Percentiles rank a stretch among this genome's conserved stretches.
Evolutionary conservation across 2,113 vertebrate genomes (phyloP).

Genomic region (Rafetus swinhoei): DNA sequence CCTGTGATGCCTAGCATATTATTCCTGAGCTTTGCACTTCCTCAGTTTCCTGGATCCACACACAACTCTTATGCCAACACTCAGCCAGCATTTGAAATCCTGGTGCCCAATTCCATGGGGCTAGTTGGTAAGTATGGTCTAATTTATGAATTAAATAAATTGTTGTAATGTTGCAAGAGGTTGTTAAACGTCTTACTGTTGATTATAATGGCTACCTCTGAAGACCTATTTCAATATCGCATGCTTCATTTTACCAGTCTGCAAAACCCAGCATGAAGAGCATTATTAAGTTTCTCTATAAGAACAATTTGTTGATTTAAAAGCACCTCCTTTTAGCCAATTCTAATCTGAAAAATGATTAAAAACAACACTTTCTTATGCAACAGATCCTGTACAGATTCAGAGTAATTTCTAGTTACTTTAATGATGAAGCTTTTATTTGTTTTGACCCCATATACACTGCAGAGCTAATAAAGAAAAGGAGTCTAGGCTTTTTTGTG

Average conservation of each 20-base stretch:
- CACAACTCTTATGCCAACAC: background rate
- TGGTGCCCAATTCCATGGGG: fast-evolving
- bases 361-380: background rate
- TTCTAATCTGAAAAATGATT: background rate
- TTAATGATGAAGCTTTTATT: background rate
- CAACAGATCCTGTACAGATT: background rate
- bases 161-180: background rate
- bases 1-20: conserved; percentile 2
- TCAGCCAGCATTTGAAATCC: fast-evolving
- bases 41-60: background rate
- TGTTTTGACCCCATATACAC: background rate
- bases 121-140: background rate
- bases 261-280: background rate
- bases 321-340: background rate
- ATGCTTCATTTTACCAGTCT: background rate
- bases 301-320: background rate
- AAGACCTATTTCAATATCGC: background rate
- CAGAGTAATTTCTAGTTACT: background rate
- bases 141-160: background rate
- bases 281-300: background rate
- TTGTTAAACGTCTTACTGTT: background rate
- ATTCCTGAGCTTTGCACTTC: background rate
- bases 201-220: background rate
- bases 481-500: background rate
- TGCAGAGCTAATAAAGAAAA: background rate